Percentiles rank a stretch among this genome's conserved stretches.
Conservation (phyloP, 2,113 vertebrate genomes). For the Stigmatopora argus region DNA sequence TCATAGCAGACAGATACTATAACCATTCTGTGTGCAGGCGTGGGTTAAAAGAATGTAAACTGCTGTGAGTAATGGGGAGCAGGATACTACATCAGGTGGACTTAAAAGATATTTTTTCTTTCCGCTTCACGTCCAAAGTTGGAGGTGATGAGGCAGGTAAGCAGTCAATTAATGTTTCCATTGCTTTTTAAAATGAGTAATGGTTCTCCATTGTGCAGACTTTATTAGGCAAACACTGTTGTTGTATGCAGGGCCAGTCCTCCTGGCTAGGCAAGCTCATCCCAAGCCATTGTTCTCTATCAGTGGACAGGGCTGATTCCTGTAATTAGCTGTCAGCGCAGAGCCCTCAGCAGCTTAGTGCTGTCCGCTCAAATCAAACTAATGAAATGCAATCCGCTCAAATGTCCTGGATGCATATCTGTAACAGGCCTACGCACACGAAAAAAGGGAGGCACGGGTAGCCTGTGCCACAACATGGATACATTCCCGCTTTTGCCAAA, state of each 20-base stretch:
- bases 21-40: constrained; percentile 8
- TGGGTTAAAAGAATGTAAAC: constrained; percentile 4
- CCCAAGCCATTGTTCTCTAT: constrained; percentile 87
- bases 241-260: constrained; percentile 53
- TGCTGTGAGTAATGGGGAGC: constrained; percentile 10
- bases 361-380: constrained; percentile 95
- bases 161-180: constrained; percentile 56
- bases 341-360: constrained; percentile 90
- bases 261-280: constrained; percentile 66
- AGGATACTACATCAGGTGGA: constrained; percentile 15
- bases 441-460: constrained; percentile 48
- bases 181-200: constrained; percentile 58
- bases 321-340: constrained; percentile 98
- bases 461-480: constrained; percentile 68
- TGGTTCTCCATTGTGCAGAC: constrained; percentile 51
- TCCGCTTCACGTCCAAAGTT: constrained; percentile 29
- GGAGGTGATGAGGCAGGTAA: constrained; percentile 37
- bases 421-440: constrained; percentile 82
- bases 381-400: constrained; percentile 96
- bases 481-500: constrained; percentile 63
- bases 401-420: constrained; percentile 88
- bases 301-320: constrained; percentile 86
- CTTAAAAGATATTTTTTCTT: constrained; percentile 25
- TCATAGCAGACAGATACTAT: constrained; percentile 43
- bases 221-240: constrained; percentile 40